phyloP scores from a whole-genome alignment of 2,888 invertebrate genomes.

The Epirrhoe alternata region DNA sequence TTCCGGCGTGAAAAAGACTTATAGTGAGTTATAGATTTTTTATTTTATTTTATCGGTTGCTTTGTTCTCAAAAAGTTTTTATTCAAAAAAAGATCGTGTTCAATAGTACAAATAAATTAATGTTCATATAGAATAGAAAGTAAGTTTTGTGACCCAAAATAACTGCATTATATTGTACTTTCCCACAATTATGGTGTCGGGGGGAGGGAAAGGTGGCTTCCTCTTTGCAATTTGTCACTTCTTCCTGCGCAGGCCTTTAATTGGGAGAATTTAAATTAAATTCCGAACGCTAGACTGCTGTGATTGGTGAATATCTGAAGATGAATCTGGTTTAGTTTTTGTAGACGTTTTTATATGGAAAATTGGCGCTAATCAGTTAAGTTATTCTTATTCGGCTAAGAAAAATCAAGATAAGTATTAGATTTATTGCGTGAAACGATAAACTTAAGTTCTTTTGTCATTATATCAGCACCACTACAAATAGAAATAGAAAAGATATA shows the following conservation, averaged over 20 bases:
- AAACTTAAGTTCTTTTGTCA: too few species aligned
- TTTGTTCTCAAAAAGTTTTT: too few species aligned
- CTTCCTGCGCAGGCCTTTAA: conserved; percentile 49
- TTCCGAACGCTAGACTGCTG: conserved; percentile 44
- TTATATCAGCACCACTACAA: too few species aligned
- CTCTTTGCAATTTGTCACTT: conserved; percentile 58
- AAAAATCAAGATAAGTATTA: too few species aligned
- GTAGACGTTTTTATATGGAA: not conserved
- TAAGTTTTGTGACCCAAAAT: not conserved
- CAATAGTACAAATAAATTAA: too few species aligned
- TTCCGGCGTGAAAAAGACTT: too few species aligned
- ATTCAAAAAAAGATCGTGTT: too few species aligned
- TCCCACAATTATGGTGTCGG: conserved; percentile 21
- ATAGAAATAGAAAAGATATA: too few species aligned
- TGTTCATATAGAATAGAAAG: too few species aligned
- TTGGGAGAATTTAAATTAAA: conserved; percentile 57
- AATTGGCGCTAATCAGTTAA: conserved; percentile 1
- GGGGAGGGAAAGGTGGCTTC: conserved; percentile 43
- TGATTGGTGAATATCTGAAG: conserved; percentile 45
- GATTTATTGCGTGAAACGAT: too few species aligned
- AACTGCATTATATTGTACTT: not conserved
- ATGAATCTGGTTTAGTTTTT: conserved; percentile 11
- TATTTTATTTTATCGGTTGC: too few species aligned
- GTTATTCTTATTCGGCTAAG: not conserved
- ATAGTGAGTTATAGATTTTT: too few species aligned